Evolutionary conservation across 2,113 vertebrate genomes (phyloP).

Genomic region (Gobio gobio): DNA sequence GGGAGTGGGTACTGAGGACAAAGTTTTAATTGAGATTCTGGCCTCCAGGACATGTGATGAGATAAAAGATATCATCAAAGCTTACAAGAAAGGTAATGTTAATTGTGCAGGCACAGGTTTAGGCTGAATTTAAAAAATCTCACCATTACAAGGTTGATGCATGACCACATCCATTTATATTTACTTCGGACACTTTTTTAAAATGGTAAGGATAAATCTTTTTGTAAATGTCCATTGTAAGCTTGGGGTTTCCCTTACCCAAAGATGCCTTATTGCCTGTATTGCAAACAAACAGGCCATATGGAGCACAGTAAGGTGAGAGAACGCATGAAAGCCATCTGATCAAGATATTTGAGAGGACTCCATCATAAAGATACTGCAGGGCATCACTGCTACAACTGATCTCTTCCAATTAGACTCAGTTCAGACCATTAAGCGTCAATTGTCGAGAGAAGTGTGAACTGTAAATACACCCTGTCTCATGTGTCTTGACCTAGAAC

Average conservation of each 20-base stretch:
- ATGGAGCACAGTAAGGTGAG: not conserved
- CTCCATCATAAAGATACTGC: constrained; percentile 30
- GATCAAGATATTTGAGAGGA: constrained; percentile 38
- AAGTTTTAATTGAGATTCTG: constrained; percentile 91
- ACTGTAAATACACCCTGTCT: constrained; percentile 56
- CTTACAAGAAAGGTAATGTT: constrained; percentile 88
- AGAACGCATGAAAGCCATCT: constrained; percentile 11
- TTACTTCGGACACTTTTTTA: not conserved
- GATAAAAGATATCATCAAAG: constrained; percentile 82
- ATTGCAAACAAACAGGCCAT: constrained; percentile 28
- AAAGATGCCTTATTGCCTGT: not conserved
- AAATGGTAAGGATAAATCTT: not conserved
- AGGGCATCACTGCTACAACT: constrained; percentile 20
- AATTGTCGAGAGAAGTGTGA: constrained; percentile 50
- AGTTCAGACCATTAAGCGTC: constrained; percentile 37
- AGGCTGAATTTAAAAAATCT: not conserved
- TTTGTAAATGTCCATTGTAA: not conserved
- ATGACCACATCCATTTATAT: not conserved
- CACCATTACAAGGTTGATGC: not conserved
- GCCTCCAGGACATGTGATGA: constrained; percentile 86
- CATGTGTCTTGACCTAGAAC: constrained; percentile 77
- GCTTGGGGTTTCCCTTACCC: not conserved
- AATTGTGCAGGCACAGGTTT: not conserved
- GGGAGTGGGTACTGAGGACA: constrained; percentile 92
- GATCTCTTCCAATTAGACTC: constrained; percentile 23